Evolutionary conservation across 2,797 vertebrate species (phyloP), one percentile per base, ranked within the genome.

Genomic region (Eremophila alpestris): DNA sequence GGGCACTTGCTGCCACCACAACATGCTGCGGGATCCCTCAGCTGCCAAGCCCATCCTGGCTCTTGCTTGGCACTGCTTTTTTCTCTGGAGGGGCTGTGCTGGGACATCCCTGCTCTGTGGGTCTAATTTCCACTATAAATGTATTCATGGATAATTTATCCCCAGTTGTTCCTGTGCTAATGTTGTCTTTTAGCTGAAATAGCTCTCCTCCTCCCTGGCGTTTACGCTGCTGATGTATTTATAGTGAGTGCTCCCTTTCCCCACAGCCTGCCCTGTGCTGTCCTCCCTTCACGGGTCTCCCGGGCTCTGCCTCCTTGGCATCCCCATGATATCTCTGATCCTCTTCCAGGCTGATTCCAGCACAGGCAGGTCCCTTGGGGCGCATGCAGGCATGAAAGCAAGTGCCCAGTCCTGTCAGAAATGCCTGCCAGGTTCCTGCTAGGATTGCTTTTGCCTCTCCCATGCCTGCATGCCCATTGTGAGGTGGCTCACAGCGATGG

Each of bases 161-260:
- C 84, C 82, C 87, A 60, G 89, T 92, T 81, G 45, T 91, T 92
- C 79, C 68, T 83, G 93, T 63, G 56, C 95, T 96, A 96, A 96
- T 43, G 17, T 91, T 95, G 70, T 93, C 78, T 96, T 96, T 94
- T 87, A 96, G 95, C 94, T 95, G 91, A 96, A 96, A 94, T 96
- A 94, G 94, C 96, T 95, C 67, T 91, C 82, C 86, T 92, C 65
- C 69, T 95, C 96, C 92, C 81, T 83, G 94, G 81, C 29, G 3
- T 93, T 96, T 56, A 87, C 84, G 64, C 79, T 11, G 12, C 70
- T 92, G 81, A 95, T 93, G 64, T 92, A 95, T 96, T 96, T 95
- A 95, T 92, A 96, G 95, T 34, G 93, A 93, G 82, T 1, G 5
- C 59, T 77, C 70, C 0, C 0, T 52, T 96, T 90, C 56, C 63